These are phyloP conservation scores for Daubentonia madagascariensis DNA, from an alignment of 2,113 vertebrate genomes.

Conservation along the genomic window DNA sequence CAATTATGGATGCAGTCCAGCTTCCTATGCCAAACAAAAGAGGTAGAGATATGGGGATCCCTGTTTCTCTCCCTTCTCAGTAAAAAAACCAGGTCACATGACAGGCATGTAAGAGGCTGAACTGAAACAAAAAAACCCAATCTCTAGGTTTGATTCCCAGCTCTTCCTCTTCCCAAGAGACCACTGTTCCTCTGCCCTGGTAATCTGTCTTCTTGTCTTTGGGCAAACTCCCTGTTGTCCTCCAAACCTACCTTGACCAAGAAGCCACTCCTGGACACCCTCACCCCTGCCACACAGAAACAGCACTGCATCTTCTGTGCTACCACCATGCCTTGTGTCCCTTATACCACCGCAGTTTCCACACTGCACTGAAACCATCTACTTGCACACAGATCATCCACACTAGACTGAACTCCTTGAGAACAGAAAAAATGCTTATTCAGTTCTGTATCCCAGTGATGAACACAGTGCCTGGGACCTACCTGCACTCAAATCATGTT, in stretches of 20 bases:
- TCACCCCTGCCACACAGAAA: background rate
- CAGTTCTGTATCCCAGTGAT: background rate
- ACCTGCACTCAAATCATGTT: background rate
- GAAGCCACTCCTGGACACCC: background rate
- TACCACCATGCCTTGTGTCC: background rate
- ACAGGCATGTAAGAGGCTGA: background rate
- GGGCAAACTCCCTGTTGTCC: background rate
- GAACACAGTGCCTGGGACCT: background rate
- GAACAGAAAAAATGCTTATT: background rate
- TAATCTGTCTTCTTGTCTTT: background rate
- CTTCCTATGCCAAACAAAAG: background rate
- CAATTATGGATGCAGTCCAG: background rate
- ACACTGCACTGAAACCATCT: background rate
- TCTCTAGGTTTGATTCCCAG: background rate
- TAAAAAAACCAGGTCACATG: background rate
- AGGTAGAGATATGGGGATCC: background rate
- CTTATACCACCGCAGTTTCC: background rate
- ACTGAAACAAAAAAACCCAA: background rate
- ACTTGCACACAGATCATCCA: background rate
- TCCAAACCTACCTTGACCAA: background rate
- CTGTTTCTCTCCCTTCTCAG: background rate
- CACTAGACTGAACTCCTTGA: background rate
- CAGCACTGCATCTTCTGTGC: background rate
- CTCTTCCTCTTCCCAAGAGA: background rate
- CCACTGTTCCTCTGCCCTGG: background rate